These are phyloP conservation scores for Vulpes vulpes DNA, from an alignment of 2,113 vertebrate genomes.

Conservation along the genomic window DNA sequence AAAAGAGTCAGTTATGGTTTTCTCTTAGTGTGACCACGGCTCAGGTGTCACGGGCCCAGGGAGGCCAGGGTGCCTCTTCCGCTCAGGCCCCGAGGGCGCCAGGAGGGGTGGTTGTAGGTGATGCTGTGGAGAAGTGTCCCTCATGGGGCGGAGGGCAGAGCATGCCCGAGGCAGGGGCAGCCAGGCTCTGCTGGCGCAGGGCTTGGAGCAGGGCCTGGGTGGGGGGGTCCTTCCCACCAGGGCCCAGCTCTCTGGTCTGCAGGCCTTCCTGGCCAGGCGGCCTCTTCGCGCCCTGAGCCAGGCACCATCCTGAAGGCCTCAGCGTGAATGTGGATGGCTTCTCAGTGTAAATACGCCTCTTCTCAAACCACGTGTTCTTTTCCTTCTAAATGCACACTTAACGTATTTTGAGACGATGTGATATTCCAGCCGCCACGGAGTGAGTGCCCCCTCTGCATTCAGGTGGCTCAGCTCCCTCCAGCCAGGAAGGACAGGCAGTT, in stretches of 20 bases:
- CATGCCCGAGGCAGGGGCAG: too few species aligned
- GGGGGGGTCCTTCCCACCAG: background rate
- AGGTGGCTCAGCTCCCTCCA: background rate
- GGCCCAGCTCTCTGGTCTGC: background rate
- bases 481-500: background rate
- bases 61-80: too few species aligned
- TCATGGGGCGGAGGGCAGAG: background rate
- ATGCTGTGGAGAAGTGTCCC: background rate
- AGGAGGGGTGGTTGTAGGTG: too few species aligned
- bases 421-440: too few species aligned
- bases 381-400: background rate
- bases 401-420: background rate
- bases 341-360: background rate
- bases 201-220: background rate
- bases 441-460: background rate
- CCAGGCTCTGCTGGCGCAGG: rapidly evolving
- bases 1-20: background rate
- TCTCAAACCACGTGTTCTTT: background rate
- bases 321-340: rapidly evolving
- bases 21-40: too few species aligned
- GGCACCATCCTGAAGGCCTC: background rate
- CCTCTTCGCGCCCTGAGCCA: background rate
- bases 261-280: rapidly evolving
- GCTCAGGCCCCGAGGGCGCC: too few species aligned
- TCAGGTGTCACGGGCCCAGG: background rate